These are phyloP conservation scores for Mionectes olivaceus DNA, from an alignment of 2,797 vertebrate species.

Conservation along the genomic window DNA sequence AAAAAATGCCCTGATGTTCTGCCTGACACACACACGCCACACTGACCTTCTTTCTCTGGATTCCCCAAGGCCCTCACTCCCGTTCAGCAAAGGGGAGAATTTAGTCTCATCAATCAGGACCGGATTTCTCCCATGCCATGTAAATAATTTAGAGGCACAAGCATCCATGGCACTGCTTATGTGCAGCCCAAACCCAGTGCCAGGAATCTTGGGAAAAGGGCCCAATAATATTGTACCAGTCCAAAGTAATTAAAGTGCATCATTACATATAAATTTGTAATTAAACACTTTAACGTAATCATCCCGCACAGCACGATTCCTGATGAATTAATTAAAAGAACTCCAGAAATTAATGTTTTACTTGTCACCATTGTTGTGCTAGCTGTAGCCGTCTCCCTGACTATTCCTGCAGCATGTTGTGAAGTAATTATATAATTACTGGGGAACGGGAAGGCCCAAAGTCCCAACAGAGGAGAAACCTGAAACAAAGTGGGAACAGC, in stretches of 20 bases:
- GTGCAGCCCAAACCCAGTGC: slow-evolving; percentile 78
- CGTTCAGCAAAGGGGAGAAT: slow-evolving; percentile 23
- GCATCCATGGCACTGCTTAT: slow-evolving; percentile 67
- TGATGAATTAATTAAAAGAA: slow-evolving; percentile 92
- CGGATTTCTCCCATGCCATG: slow-evolving; percentile 70
- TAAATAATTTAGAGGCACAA: slow-evolving; percentile 81
- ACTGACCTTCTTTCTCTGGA: slow-evolving; percentile 21
- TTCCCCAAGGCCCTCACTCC: slow-evolving; percentile 22
- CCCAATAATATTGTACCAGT: slow-evolving; percentile 92
- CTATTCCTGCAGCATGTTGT: slow-evolving; percentile 79
- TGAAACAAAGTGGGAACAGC: slow-evolving; percentile 60
- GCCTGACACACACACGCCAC: background rate
- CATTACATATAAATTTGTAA: slow-evolving; percentile 95
- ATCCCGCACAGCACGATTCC: slow-evolving; percentile 89
- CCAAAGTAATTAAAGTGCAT: slow-evolving; percentile 94
- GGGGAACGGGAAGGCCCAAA: slow-evolving; percentile 67
- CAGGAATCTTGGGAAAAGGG: slow-evolving; percentile 88
- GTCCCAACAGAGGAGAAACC: slow-evolving; percentile 72
- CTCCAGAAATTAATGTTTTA: slow-evolving; percentile 91
- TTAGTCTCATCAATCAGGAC: slow-evolving; percentile 63
- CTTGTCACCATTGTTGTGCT: slow-evolving; percentile 85
- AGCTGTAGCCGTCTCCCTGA: slow-evolving; percentile 70
- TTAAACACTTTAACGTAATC: slow-evolving; percentile 96
- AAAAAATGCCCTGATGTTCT: slow-evolving; percentile 42
- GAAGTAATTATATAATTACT: slow-evolving; percentile 79